Evolutionary conservation across 2,113 vertebrate genomes (phyloP).

Genomic region (Caretta caretta): DNA sequence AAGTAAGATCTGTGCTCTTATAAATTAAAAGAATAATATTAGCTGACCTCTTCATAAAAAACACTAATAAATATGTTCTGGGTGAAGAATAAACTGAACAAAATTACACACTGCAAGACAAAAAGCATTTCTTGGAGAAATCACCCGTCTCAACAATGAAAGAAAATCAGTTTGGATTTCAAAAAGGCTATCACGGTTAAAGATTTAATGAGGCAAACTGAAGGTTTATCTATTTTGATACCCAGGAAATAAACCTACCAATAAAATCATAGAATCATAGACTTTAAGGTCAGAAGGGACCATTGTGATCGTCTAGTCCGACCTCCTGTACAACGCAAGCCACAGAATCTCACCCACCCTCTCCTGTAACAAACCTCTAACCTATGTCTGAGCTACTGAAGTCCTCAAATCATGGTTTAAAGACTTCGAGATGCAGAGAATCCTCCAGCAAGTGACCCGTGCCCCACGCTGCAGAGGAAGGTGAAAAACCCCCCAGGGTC

Average conservation of each 20-base stretch:
- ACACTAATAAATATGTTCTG: not conserved
- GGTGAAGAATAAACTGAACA: not conserved
- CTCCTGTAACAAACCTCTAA: no score
- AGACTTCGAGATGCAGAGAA: no score
- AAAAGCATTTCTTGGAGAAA: not conserved
- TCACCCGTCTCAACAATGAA: not conserved
- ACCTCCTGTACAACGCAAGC: no score
- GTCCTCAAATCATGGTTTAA: no score
- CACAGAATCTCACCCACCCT: no score
- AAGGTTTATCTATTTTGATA: not conserved
- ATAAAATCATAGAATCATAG: not conserved
- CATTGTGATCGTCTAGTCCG: no score
- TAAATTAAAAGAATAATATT: not conserved
- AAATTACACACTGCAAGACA: not conserved
- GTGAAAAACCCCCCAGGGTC: no score
- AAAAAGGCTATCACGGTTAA: not conserved
- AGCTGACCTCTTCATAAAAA: not conserved
- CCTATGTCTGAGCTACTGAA: no score
- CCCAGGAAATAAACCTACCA: not conserved
- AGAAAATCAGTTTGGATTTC: not conserved
- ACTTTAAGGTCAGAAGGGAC: no score
- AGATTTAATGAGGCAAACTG: not conserved
- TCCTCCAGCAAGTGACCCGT: no score
- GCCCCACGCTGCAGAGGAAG: no score
- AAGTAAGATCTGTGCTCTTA: not conserved